A percentile compares a stretch with the other conserved stretches of the same genome.
Conservation (phyloP, 2,797 vertebrate genomes). For the Lindbergichthys nudifrons region DNA sequence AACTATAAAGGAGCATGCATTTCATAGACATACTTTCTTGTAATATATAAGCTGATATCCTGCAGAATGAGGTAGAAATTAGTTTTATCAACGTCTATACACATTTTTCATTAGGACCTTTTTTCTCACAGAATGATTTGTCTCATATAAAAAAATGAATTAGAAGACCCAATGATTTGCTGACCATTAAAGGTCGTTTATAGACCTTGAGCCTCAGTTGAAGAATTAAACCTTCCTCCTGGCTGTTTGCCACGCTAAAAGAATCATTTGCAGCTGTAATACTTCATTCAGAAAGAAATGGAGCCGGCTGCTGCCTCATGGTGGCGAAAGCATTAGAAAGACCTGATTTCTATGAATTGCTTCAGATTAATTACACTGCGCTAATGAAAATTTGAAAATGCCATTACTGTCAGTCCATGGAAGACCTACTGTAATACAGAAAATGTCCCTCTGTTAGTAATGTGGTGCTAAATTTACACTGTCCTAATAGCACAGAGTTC, state of each 20-base stretch:
- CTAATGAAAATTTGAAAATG: conserved; percentile 52
- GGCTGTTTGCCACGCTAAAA: conserved; percentile 53
- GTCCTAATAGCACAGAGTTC: conserved; percentile 52
- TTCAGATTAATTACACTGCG: conserved; percentile 37
- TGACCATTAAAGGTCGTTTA: conserved; percentile 55
- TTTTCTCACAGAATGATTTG: conserved; percentile 11
- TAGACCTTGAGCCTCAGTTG: conserved; percentile 37
- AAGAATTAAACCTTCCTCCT: conserved; percentile 42
- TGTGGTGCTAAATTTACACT: conserved; percentile 56
- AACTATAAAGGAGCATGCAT: background rate
- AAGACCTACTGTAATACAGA: conserved; percentile 31
- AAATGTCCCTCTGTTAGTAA: conserved; percentile 24
- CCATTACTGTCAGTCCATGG: conserved; percentile 33
- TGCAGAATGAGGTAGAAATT: conserved; percentile 22
- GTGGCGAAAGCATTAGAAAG: conserved; percentile 28
- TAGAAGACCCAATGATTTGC: conserved; percentile 39
- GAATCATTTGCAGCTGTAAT: conserved; percentile 44
- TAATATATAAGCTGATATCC: conserved; percentile 28
- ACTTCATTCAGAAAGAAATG: conserved; percentile 37
- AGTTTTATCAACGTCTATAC: conserved; percentile 34
- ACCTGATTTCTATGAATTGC: conserved; percentile 26
- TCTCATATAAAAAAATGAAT: conserved; percentile 46
- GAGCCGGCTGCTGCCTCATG: conserved; percentile 8
- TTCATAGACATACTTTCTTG: background rate
- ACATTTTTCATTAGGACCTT: conserved; percentile 38